Evolutionary conservation across 2,113 vertebrate genomes (phyloP), one percentile per base, ranked within the genome.

Genomic region (Crotalus horridus): DNA sequence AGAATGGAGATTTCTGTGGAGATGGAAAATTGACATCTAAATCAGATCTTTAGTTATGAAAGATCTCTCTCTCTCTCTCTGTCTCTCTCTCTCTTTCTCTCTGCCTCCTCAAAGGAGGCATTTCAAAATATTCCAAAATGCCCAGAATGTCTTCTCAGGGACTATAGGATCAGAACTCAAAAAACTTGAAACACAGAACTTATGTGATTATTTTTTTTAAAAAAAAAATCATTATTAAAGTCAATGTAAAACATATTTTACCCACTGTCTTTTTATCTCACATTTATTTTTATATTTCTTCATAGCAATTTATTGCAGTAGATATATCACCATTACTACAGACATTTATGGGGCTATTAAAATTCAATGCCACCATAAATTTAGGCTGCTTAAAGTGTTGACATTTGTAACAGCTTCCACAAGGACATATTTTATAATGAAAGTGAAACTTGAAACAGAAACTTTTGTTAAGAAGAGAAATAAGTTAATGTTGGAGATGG

Each of bases 211-310:
- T 90, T 87, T 20, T 61, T 85, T 12, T 61, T 59, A 9, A 15
- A 2, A 39, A 39, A 81, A 54, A 97, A 97, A 98, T 69, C 12
- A 97, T 97, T 97, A 98, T 98, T 98, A 97, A 97, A 97, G 96
- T 96, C 96, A 96, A 97, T 97, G 96, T 98, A 97, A 97, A 98
- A 98, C 97, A 97, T 98, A 97, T 98, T 98, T 98, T 97, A 97
- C 96, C 98, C 96, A 97, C 97, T 97, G 97, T 97, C 97, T 98
- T 98, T 90, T 98, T 98, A 97, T 97, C 97, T 97, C 95, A 96
- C 97, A 97, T 97, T 97, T 98, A 98, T 98, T 98, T 98, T 98
- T 98, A 97, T 98, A 98, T 98, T 97, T 98, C 97, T 97, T 93
- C 54, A 91, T 97, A 96, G 97, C 97, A 97, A 98, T 98, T 98